A percentile compares a stretch with the other conserved stretches of the same genome.
Conservation (phyloP, 2,113 vertebrate species). For the Emydocephalus ijimae region DNA sequence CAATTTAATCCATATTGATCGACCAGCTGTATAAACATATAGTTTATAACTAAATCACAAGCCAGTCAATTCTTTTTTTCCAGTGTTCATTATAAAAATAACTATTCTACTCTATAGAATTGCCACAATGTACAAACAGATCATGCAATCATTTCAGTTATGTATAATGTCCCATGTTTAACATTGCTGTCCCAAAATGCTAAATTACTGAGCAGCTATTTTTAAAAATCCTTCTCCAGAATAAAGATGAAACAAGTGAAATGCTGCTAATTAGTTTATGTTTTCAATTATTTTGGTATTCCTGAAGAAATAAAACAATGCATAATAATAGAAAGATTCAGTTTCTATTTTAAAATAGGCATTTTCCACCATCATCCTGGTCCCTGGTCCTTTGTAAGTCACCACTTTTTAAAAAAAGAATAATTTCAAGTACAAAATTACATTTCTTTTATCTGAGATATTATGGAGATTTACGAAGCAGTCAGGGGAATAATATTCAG, state of each 20-base stretch:
- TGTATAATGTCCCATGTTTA: background rate
- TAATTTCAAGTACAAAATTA: background rate
- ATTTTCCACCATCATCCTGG: background rate
- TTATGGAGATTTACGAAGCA: background rate
- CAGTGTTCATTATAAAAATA: background rate
- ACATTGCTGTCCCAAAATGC: background rate
- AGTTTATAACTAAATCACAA: background rate
- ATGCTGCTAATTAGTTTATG: fast-evolving
- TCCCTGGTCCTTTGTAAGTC: background rate
- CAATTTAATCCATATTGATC: background rate
- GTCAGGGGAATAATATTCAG: background rate
- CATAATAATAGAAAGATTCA: background rate
- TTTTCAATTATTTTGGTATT: background rate
- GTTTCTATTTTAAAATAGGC: background rate
- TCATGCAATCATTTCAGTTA: background rate
- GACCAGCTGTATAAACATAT: background rate
- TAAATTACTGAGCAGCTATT: background rate
- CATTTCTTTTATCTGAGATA: background rate
- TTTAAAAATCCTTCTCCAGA: background rate
- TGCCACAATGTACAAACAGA: background rate
- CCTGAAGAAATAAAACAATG: fast-evolving
- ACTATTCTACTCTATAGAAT: background rate
- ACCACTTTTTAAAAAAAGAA: background rate
- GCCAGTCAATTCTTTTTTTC: background rate
- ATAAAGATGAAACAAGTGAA: background rate